Conservation (phyloP, 2,797 vertebrate genomes). For the Graptemys geographica region DNA sequence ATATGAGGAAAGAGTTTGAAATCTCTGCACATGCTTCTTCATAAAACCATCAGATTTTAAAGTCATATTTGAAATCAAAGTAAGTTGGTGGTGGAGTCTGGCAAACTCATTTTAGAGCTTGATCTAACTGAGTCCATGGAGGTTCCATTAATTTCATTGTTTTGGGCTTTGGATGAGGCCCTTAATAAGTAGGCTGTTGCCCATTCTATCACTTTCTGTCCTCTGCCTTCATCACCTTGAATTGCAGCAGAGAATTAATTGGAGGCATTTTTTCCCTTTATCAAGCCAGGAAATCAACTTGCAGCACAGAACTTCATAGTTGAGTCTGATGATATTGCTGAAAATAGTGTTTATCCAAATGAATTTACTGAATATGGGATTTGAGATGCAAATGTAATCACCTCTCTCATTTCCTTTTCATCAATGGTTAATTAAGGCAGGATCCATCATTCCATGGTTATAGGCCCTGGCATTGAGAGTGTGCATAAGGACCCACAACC, state of each 20-base stretch:
- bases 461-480: background rate
- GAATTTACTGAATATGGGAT: accelerated
- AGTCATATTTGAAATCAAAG: accelerated
- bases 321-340: background rate
- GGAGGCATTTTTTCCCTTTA: background rate
- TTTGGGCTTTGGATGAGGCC: background rate
- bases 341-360: accelerated
- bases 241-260: background rate
- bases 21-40: background rate
- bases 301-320: background rate
- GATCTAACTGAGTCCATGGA: background rate
- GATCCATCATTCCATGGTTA: background rate
- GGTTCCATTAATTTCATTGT: too few species aligned
- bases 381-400: accelerated
- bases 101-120: background rate
- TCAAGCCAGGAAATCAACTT: background rate
- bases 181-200: background rate
- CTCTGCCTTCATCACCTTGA: background rate
- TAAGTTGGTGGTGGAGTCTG: background rate
- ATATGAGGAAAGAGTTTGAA: background rate
- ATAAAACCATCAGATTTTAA: background rate
- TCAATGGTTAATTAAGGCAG: background rate
- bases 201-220: background rate
- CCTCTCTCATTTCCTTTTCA: background rate
- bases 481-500: background rate